Percentiles rank a stretch among this genome's conserved stretches.
These are phyloP conservation scores for Biston stratarius DNA, from an alignment of 2,888 invertebrate species.

Conservation along the genomic window DNA sequence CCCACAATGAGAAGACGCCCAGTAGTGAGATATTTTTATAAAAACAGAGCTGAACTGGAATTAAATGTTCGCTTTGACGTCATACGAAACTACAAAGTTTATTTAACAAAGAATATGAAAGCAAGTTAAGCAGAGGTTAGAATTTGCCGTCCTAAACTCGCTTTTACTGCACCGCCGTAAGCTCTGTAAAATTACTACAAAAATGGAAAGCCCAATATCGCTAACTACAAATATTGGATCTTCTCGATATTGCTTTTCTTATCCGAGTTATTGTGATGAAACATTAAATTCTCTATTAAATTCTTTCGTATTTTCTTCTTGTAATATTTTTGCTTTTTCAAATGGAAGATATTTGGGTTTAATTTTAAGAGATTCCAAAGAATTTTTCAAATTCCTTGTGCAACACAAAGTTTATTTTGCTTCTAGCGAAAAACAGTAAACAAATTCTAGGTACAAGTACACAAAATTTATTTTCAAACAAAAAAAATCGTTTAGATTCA, in stretches of 20 bases:
- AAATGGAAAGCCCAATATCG: constrained; percentile 51
- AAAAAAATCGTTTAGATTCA: background rate
- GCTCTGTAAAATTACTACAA: constrained; percentile 7
- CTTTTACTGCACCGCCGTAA: constrained; percentile 16
- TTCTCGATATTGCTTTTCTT: constrained; percentile 60
- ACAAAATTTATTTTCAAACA: too few species aligned
- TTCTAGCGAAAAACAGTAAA: background rate
- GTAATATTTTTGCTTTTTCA: constrained; percentile 22
- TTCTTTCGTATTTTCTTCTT: constrained; percentile 24
- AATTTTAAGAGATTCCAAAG: constrained; percentile 4
- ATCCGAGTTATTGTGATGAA: constrained; percentile 39
- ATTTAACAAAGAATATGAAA: constrained; percentile 13
- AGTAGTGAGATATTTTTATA: too few species aligned
- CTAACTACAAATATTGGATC: constrained; percentile 64
- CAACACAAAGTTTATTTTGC: background rate
- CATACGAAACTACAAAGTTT: constrained; percentile 21
- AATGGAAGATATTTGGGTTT: constrained; percentile 14
- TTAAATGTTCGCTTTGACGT: constrained; percentile 5
- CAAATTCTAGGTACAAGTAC: too few species aligned
- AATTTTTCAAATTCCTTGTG: background rate
- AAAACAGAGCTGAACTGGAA: too few species aligned
- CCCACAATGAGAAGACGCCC: too few species aligned
- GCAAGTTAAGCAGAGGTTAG: constrained; percentile 13
- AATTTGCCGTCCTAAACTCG: constrained; percentile 13
- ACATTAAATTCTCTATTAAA: constrained; percentile 34